A percentile compares a stretch with the other conserved stretches of the same genome.
Evolutionary conservation across 2,797 vertebrate species (phyloP).

Genomic region (Zenarchopterus dispar): DNA sequence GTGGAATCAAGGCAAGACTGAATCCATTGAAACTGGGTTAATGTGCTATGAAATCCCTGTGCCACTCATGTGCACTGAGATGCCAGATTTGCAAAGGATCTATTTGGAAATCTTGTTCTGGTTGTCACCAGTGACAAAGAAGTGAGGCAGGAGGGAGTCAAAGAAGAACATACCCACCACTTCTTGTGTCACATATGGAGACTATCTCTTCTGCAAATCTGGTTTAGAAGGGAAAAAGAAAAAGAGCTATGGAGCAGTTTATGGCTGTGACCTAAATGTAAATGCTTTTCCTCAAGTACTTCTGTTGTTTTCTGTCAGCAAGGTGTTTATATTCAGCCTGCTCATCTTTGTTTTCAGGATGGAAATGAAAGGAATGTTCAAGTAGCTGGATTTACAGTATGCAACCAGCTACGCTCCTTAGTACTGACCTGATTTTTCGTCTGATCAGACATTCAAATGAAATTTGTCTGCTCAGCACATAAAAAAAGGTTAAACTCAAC

Average conservation of each 20-base stretch:
- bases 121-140: constrained; percentile 32
- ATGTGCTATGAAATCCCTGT: constrained; percentile 56
- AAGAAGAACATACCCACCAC: constrained; percentile 8
- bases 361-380: constrained; percentile 26
- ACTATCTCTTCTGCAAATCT: constrained; percentile 30
- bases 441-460: constrained; percentile 19
- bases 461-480: neutral
- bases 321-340: constrained; percentile 42
- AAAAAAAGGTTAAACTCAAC: neutral
- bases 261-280: constrained; percentile 48
- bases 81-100: constrained; percentile 44
- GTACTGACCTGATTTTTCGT: constrained; percentile 26
- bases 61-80: constrained; percentile 52
- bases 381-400: constrained; percentile 27
- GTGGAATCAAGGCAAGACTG: constrained; percentile 37
- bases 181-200: constrained; percentile 24
- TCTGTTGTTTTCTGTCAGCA: constrained; percentile 18
- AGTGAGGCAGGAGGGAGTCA: constrained; percentile 22
- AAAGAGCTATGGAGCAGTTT: constrained; percentile 4
- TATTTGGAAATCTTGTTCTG: constrained; percentile 45
- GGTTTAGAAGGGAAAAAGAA: constrained; percentile 2
- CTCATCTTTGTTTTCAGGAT: constrained; percentile 20
- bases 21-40: constrained; percentile 61
- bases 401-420: constrained; percentile 30
- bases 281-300: constrained; percentile 33